Conservation (phyloP, 2,888 invertebrate genomes). For the Andrena flavipes region DNA sequence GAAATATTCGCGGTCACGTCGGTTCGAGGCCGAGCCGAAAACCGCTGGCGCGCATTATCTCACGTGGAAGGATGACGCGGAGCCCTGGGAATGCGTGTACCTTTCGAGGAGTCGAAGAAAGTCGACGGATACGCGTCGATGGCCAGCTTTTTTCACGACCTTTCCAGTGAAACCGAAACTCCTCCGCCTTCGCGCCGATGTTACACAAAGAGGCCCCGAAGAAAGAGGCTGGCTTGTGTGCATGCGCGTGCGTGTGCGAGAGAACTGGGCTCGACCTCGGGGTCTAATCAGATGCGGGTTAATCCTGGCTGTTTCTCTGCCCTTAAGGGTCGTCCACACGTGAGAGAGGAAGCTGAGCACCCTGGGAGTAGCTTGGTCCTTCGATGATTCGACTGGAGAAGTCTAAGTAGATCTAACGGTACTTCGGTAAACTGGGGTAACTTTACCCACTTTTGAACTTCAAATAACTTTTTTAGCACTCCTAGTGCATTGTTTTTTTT, state of each 20-base stretch:
- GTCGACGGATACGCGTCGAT: slow-evolving; percentile 40
- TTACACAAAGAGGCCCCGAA: slow-evolving; percentile 43
- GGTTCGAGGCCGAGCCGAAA: background rate
- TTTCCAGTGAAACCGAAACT: slow-evolving; percentile 68
- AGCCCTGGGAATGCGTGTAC: slow-evolving; percentile 49
- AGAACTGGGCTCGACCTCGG: slow-evolving; percentile 65
- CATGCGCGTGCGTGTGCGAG: slow-evolving; percentile 1
- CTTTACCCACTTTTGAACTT: no score
- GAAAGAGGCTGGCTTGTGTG: slow-evolving; percentile 30
- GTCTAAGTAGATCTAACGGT: no score
- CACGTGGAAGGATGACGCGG: slow-evolving; percentile 49
- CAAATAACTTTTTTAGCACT: no score
- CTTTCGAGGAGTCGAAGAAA: slow-evolving; percentile 60
- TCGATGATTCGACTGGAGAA: background rate
- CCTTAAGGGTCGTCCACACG: slow-evolving; percentile 62
- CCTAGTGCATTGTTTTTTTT: no score
- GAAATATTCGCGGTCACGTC: slow-evolving; percentile 22
- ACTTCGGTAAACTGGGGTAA: no score
- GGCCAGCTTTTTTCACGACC: slow-evolving; percentile 59
- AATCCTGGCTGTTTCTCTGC: slow-evolving; percentile 62
- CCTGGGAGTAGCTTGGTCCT: background rate
- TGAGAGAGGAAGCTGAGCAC: background rate
- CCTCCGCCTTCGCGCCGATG: slow-evolving; percentile 13
- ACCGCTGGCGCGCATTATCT: slow-evolving; percentile 20
- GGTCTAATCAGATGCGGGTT: slow-evolving; percentile 75